These are phyloP conservation scores for Rhimphoctona megacephalus DNA, from an alignment of 2,888 invertebrate genomes.

Conservation along the genomic window DNA sequence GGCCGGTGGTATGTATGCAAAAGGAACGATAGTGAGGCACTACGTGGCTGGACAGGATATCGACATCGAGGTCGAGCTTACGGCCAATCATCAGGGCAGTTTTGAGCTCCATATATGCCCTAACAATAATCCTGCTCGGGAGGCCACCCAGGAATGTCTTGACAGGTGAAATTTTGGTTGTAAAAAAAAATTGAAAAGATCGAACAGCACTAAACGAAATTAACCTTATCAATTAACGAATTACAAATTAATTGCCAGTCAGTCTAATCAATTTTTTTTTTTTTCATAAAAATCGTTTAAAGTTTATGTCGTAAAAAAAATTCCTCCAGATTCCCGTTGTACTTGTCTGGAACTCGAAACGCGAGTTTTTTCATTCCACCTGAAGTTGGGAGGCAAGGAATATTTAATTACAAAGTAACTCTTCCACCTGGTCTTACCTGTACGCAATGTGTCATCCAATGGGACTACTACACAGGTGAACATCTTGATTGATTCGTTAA, in stretches of 20 bases:
- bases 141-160: slow-evolving; percentile 93
- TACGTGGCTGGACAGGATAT: slow-evolving; percentile 95
- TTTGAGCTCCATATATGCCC: slow-evolving; percentile 95
- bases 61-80: slow-evolving; percentile 94
- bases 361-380: slow-evolving; percentile 90
- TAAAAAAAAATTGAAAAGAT: neutral
- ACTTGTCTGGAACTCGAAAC: slow-evolving; percentile 90
- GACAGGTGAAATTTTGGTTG: slow-evolving; percentile 86
- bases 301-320: neutral
- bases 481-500: neutral
- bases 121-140: slow-evolving; percentile 92
- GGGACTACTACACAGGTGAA: slow-evolving; percentile 94
- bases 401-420: slow-evolving; percentile 90
- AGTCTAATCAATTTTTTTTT: neutral
- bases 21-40: slow-evolving; percentile 93
- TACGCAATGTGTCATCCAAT: slow-evolving; percentile 95
- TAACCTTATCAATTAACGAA: neutral
- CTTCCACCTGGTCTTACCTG: slow-evolving; percentile 94
- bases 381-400: slow-evolving; percentile 88
- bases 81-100: slow-evolving; percentile 95
- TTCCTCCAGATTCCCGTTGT: slow-evolving; percentile 88
- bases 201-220: neutral
- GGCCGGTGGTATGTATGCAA: slow-evolving; percentile 94
- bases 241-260: neutral
- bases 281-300: too few relatives aligned